Evolutionary conservation across 2,797 vertebrate species (phyloP).

Genomic region (Hafferia zeledoni): DNA sequence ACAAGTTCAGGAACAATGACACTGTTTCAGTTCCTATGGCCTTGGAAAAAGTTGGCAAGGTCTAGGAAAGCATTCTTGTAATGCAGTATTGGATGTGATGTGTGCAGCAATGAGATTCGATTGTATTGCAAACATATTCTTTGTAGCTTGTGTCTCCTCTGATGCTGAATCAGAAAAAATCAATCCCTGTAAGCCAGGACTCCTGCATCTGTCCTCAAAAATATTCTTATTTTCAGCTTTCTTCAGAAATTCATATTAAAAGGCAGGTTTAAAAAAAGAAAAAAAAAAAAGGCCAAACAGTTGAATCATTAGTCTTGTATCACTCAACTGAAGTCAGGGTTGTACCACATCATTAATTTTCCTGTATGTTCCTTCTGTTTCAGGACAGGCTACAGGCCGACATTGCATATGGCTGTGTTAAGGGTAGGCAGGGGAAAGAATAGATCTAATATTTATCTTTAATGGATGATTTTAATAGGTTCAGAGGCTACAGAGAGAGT

Average conservation of each 20-base stretch:
- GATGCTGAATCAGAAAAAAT: neutral
- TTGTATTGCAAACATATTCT: neutral
- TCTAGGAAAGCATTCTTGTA: neutral
- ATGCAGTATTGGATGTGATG: neutral
- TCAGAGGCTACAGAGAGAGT: neutral
- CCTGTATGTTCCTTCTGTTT: neutral
- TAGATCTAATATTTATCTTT: neutral
- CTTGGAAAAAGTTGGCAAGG: slow-evolving; percentile 7
- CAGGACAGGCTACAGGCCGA: neutral
- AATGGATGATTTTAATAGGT: neutral
- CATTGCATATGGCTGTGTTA: neutral
- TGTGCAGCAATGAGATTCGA: neutral
- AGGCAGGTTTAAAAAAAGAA: neutral
- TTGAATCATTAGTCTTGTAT: neutral
- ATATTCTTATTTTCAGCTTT: neutral
- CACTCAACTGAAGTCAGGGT: neutral
- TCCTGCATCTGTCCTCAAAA: neutral
- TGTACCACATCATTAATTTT: neutral
- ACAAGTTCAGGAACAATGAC: neutral
- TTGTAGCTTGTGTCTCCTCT: neutral
- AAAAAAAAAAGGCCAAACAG: neutral
- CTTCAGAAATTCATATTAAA: neutral
- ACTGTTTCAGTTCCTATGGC: neutral
- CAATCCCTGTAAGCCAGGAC: neutral
- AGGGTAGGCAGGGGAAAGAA: neutral